These are phyloP conservation scores for Drosophila buzzatii DNA, from an alignment of 2,888 invertebrate species.

Conservation along the genomic window DNA sequence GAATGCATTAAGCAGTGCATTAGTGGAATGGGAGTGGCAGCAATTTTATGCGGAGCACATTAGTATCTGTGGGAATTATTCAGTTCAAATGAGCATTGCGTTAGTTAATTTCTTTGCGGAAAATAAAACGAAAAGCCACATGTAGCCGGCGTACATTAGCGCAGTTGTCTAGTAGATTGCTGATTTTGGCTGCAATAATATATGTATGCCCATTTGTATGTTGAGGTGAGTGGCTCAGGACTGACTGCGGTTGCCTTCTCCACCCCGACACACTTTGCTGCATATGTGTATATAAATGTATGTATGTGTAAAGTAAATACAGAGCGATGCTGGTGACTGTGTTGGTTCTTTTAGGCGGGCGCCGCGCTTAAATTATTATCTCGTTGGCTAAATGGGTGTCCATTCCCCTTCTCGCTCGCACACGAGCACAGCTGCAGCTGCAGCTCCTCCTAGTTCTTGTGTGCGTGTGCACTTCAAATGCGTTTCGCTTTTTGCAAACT, in stretches of 20 bases:
- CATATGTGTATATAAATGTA: background rate
- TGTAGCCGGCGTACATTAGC: conserved; percentile 29
- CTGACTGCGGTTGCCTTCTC: background rate
- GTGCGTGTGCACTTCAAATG: conserved; percentile 52
- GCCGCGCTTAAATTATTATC: conserved; percentile 67
- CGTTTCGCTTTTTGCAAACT: conserved; percentile 66
- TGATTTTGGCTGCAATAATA: conserved; percentile 22
- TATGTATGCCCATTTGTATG: conserved; percentile 1
- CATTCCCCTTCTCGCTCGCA: conserved; percentile 19
- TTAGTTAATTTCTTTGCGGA: conserved; percentile 4
- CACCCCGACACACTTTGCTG: background rate
- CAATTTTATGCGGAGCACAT: background rate
- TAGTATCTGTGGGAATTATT: background rate
- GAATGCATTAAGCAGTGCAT: background rate
- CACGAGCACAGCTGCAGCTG: background rate
- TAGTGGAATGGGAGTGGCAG: background rate
- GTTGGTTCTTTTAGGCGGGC: conserved; percentile 18
- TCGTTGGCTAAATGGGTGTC: conserved; percentile 38
- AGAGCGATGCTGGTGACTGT: conserved; percentile 5
- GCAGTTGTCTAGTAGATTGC: conserved; percentile 38
- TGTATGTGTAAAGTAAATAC: background rate
- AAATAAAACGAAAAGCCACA: conserved; percentile 44
- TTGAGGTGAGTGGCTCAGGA: conserved; percentile 8
- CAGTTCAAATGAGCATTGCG: conserved; percentile 7
- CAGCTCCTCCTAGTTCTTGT: conserved; percentile 14